A percentile compares a stretch with the other conserved stretches of the same genome.
phyloP scores from a whole-genome alignment of 2,113 vertebrate species.

The Sterrhoptilus dennistouni region DNA sequence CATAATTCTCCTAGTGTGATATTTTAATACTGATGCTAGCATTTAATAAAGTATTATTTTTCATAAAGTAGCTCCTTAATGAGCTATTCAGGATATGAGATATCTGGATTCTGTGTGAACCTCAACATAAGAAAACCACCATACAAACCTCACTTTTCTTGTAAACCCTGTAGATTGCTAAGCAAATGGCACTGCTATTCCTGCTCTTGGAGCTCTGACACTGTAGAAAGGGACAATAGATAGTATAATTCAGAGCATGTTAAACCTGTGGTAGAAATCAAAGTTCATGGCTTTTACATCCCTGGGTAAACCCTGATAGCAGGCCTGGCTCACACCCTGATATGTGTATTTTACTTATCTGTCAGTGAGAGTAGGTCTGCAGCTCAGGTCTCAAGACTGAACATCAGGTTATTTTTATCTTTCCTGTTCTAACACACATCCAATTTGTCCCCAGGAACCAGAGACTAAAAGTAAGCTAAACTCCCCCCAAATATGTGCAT shows the following conservation, averaged over 20 bases:
- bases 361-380: not conserved
- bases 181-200: not conserved
- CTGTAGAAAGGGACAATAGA: not conserved
- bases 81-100: not conserved
- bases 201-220: not conserved
- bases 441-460: not conserved
- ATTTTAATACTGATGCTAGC: not conserved
- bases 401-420: not conserved
- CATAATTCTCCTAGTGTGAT: not conserved
- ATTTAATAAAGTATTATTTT: not conserved
- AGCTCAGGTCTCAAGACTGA: not conserved
- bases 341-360: not conserved
- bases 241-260: not conserved
- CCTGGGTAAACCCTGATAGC: not conserved
- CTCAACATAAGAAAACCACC: not conserved
- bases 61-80: not conserved
- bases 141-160: not conserved
- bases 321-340: rapidly evolving
- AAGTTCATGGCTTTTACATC: not conserved
- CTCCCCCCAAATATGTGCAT: rapidly evolving
- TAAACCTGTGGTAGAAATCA: not conserved
- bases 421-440: not conserved
- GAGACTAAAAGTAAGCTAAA: not conserved
- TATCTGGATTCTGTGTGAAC: not conserved
- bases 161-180: not conserved